Base-by-base conservation (phyloP, 2,113 vertebrate species). In the Bettongia penicillata region DNA sequence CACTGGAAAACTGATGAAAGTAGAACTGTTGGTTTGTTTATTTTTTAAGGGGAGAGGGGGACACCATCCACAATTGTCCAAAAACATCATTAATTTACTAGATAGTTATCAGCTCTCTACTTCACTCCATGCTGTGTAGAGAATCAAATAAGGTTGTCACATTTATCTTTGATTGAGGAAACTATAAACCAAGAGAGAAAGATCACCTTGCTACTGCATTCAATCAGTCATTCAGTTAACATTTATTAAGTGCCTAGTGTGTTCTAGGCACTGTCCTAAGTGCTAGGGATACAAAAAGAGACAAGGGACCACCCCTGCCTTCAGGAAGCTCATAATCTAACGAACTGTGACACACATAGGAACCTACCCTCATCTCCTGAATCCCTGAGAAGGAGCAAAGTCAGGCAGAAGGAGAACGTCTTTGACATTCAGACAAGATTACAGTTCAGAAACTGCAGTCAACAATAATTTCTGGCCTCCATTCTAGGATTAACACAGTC, bases 401-500 rank as follows among this genome's bases (percentile, higher is more conserved):
- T 91, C 43, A 55, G 51, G 28, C 10, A 37, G n/a, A 91, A 93
- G 43, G 12, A 12, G 0, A 0, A 50, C 53, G 57, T 97, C 96
- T 55, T 96, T 28, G 10, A 37, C 26, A 31, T 92, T 68, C 23
- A 3, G 91, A 89, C 93, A 94, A 89, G 1, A 47, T 37, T 95
- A 43, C 6, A 16, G 52, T 93, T 97, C 93, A 90, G 37, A 24
- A 37, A 52, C 51, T 28, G 51, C 93, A 93, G 37, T 0, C 3
- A 95, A 47, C 11, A 91, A 47, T 47, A 26, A 19, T 2, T 48
- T 90, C 77, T 22, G 12, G 5, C n/a, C 19, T 37, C 37, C 0
- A 4, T 5, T 90, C 12, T 3, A 91, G 90, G 96, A 97, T 97
- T 97, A 93, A 96, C 96, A 92, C 90, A 96, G 97, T 91, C 96